Evolutionary conservation across 2,113 vertebrate genomes (phyloP).

Genomic region (Meles meles): DNA sequence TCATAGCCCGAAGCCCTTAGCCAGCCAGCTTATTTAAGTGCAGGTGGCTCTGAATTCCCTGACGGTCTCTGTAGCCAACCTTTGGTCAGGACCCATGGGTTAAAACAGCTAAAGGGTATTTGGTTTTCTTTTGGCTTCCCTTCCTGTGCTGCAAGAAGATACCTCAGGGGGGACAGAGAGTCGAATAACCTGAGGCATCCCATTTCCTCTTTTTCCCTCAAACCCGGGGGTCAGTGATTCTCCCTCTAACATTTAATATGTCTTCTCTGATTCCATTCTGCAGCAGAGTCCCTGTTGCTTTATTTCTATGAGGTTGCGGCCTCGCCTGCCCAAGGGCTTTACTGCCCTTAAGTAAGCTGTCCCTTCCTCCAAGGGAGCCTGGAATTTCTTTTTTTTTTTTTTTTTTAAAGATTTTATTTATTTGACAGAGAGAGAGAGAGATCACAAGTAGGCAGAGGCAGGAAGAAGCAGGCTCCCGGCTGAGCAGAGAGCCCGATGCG

Average conservation of each 20-base stretch:
- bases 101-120: background rate
- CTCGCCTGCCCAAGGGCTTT: background rate
- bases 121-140: background rate
- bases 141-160: background rate
- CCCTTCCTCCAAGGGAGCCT: background rate
- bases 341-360: background rate
- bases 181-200: background rate
- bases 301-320: background rate
- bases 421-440: too few species aligned
- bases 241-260: background rate
- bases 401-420: too few species aligned
- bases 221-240: background rate
- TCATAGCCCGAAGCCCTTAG: background rate
- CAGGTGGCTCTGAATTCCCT: background rate
- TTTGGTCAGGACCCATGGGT: background rate
- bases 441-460: too few species aligned
- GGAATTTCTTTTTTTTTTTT: background rate
- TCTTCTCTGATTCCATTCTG: background rate
- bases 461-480: too few species aligned
- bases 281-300: background rate
- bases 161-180: background rate
- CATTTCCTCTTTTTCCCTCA: background rate
- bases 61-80: background rate
- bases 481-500: too few species aligned
- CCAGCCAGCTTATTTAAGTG: background rate